Percentiles rank a stretch among this genome's conserved stretches.
These are phyloP conservation scores for Lampropteryx suffumata DNA, from an alignment of 2,888 invertebrate species.

Conservation along the genomic window DNA sequence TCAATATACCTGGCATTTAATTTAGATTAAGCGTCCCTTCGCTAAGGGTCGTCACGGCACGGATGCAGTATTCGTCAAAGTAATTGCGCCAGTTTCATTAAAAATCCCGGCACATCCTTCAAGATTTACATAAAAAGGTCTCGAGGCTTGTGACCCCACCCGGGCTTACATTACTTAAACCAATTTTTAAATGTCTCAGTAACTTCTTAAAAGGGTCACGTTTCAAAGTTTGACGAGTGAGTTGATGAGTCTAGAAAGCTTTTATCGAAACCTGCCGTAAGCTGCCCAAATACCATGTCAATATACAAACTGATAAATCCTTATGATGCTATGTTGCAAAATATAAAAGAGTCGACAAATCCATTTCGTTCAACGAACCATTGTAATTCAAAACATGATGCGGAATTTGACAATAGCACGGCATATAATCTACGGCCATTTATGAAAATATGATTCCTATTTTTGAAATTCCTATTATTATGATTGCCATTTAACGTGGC, in stretches of 20 bases:
- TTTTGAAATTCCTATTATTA: no score
- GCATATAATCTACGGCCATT: background rate
- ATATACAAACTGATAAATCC: slow-evolving; percentile 2
- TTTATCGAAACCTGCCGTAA: slow-evolving; percentile 6
- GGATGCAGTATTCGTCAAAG: slow-evolving; percentile 70
- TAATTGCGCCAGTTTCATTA: slow-evolving; percentile 75
- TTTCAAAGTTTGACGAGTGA: slow-evolving; percentile 41
- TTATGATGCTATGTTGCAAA: no score
- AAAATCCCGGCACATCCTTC: slow-evolving; percentile 74
- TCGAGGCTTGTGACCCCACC: slow-evolving; percentile 48
- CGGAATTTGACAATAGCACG: slow-evolving; percentile 16
- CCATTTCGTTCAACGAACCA: background rate
- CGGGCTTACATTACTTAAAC: slow-evolving; percentile 54
- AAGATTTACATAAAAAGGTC: slow-evolving; percentile 79
- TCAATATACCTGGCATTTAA: slow-evolving; percentile 55
- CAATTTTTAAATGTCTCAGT: slow-evolving; percentile 60
- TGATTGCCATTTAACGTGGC: no score
- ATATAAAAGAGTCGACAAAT: no score
- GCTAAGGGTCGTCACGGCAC: slow-evolving; percentile 51
- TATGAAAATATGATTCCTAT: no score
- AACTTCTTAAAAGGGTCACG: slow-evolving; percentile 50
- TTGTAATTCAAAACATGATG: slow-evolving; percentile 12
- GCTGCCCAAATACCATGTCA: slow-evolving; percentile 11
- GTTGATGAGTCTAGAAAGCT: slow-evolving; percentile 15
- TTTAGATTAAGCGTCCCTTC: slow-evolving; percentile 45